Conservation (phyloP, 2,888 invertebrate species). For the Fissipunctia ypsillon region DNA sequence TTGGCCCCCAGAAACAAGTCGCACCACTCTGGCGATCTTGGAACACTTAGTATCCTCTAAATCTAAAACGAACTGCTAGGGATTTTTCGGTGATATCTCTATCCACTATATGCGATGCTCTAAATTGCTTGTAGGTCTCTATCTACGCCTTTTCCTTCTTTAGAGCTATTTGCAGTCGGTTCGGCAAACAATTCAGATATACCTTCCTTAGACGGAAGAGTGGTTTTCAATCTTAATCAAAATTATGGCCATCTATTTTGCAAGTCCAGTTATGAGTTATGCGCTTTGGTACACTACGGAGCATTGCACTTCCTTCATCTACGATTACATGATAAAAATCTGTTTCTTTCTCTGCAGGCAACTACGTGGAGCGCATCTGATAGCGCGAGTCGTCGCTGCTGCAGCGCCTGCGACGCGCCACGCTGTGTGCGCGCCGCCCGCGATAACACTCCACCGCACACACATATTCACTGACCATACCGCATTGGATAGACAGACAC, state of each 20-base stretch:
- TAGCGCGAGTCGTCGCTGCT: constrained; percentile 86
- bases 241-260: not conserved
- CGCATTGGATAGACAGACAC: constrained; percentile 30
- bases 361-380: constrained; percentile 91
- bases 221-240: not conserved
- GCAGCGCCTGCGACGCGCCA: constrained; percentile 85
- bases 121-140: not conserved
- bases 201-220: too few relatives aligned
- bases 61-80: not conserved
- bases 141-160: too few relatives aligned
- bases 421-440: constrained; percentile 80
- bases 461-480: constrained; percentile 31
- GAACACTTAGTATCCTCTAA: not conserved
- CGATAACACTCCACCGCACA: constrained; percentile 60
- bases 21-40: accelerated
- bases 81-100: not conserved
- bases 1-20: not conserved
- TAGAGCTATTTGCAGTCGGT: not conserved
- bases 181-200: not conserved
- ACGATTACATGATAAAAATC: not conserved
- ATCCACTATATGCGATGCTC: not conserved
- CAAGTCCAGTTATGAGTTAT: not conserved
- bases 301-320: not conserved
- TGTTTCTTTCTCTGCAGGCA: constrained; percentile 91
- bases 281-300: not conserved